phyloP scores from a whole-genome alignment of 2,113 vertebrate genomes.

The Isichthys henryi region DNA sequence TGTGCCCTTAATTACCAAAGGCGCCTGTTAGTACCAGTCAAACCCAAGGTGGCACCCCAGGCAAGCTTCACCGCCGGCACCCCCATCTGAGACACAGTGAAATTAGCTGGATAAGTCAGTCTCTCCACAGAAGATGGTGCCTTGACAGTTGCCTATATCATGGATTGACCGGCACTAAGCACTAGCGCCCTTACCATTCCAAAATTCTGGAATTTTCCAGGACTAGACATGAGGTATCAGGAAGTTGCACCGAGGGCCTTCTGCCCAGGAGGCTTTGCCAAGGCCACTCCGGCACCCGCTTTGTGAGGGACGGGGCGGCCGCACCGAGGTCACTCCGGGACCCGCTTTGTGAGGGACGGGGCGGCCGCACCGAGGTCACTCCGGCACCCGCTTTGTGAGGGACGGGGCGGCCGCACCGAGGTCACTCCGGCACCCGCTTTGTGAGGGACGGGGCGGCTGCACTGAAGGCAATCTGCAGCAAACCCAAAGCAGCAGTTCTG shows the following conservation, averaged over 20 bases:
- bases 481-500: not conserved
- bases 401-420: not conserved
- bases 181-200: not conserved
- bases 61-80: not conserved
- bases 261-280: too few relatives aligned
- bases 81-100: not conserved
- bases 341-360: too few relatives aligned
- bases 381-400: fast-evolving
- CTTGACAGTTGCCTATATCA: not conserved
- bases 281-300: too few relatives aligned
- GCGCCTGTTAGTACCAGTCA: not conserved
- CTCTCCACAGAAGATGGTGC: not conserved
- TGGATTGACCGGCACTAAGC: not conserved
- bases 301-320: too few relatives aligned
- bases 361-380: too few relatives aligned
- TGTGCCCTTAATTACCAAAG: not conserved
- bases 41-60: not conserved
- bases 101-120: not conserved
- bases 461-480: not conserved
- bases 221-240: not conserved
- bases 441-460: not conserved
- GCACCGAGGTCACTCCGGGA: too few relatives aligned
- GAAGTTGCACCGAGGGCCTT: too few relatives aligned
- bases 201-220: not conserved
- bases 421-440: not conserved